Evolutionary conservation across 2,113 vertebrate species (phyloP), one percentile per base, ranked within the genome.

Genomic region (Urocolius indicus): DNA sequence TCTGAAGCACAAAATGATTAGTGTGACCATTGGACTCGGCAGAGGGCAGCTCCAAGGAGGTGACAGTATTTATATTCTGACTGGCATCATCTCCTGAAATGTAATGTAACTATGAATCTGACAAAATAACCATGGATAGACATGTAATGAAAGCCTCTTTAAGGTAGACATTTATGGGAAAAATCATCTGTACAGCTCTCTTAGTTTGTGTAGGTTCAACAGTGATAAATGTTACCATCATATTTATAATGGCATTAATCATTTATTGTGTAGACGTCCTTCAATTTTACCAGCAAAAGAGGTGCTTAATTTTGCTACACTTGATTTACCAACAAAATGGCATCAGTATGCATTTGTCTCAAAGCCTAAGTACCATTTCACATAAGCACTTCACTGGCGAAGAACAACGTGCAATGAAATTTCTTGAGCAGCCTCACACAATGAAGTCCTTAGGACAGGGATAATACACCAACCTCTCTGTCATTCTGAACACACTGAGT

Each of bases 281-380:
- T 88, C 88, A 88, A 73, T 94, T 87, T 76, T 59, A 85, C 45
- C 62, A 91, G 71, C 57, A 80, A 89, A 45, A 87, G 54, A 93
- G 63, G 59, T 82, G 62, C 83, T 72, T 93, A 66, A 85, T 92
- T 94, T 86, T 88, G 75, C 75, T 51, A 62, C 83, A 73, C 72
- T 83, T 92, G 88, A 90, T 95, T 92, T 92, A 94, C 88, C 88
- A 80, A 83, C 72, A 93, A 83, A 94, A 96, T 88, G 68, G 82
- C 85, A 85, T 85, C 85, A 85, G 49, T 29, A 54, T 66, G 46
- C 51, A 16, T 83, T 88, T 88, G 75, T 94, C 85, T 88, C 82
- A 69, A 68, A 79, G 62, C 51, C 72, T 17, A 58, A 88, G 68
- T 32, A 83, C 71, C 51, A 69, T 92, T 83, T 93, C 88, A 93